Evolutionary conservation across 2,113 vertebrate species (phyloP).

Genomic region (Oryzias celebensis): DNA sequence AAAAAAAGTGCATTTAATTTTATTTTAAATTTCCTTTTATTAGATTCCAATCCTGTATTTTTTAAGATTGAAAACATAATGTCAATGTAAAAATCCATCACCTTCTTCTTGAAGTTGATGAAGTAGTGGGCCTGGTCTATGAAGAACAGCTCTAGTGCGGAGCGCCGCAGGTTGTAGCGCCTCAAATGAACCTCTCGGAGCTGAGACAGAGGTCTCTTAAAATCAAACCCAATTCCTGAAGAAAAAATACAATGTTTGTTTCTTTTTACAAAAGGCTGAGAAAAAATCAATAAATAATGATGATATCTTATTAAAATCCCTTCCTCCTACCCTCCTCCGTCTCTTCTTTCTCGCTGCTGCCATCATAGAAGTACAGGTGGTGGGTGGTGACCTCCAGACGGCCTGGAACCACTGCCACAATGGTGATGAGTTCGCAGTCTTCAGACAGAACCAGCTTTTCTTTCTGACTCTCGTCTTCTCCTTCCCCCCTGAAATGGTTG

Average conservation of each 20-base stretch:
- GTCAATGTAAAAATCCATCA: slow-evolving; percentile 10
- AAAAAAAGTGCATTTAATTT: too few species aligned
- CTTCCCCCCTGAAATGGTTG: slow-evolving; percentile 77
- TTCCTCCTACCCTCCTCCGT: slow-evolving; percentile 87
- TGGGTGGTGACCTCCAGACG: slow-evolving; percentile 94
- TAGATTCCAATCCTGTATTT: too few species aligned
- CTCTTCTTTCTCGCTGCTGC: slow-evolving; percentile 90
- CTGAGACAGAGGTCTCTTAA: slow-evolving; percentile 90
- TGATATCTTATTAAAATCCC: not conserved
- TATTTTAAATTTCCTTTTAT: too few species aligned
- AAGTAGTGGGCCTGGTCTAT: slow-evolving; percentile 97
- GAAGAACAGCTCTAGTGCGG: slow-evolving; percentile 96
- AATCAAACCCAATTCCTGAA: slow-evolving; percentile 90
- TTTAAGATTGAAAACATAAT: too few species aligned
- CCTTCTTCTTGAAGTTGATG: slow-evolving; percentile 95
- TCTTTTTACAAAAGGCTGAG: slow-evolving; percentile 1
- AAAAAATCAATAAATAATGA: not conserved
- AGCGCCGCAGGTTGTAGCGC: slow-evolving; percentile 95
- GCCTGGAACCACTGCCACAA: slow-evolving; percentile 86
- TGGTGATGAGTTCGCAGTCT: slow-evolving; percentile 96
- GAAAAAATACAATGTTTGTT: not conserved
- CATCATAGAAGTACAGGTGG: slow-evolving; percentile 93
- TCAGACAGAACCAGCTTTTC: slow-evolving; percentile 94
- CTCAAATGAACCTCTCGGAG: slow-evolving; percentile 93
- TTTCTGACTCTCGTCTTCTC: slow-evolving; percentile 85